Conservation (phyloP, 1,140 invertebrate species). For the Habropoda laboriosa region DNA sequence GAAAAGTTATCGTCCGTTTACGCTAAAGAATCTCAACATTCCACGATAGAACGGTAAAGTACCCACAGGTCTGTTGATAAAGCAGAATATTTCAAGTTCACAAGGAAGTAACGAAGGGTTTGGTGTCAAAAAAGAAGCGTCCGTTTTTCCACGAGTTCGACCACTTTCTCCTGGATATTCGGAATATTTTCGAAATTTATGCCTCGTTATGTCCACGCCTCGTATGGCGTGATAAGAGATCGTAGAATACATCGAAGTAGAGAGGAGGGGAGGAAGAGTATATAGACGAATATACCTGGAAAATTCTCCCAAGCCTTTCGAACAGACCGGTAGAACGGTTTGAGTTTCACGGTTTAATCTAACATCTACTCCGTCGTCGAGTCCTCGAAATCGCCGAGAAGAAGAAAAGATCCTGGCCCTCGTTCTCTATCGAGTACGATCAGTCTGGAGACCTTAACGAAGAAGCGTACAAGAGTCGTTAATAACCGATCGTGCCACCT, state of each 20-base stretch:
- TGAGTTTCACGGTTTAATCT: constrained; percentile 31
- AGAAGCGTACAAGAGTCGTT: constrained; percentile 34
- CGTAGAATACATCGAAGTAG: not conserved
- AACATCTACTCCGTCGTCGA: constrained; percentile 28
- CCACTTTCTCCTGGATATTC: constrained; percentile 24
- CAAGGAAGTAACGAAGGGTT: too few relatives aligned
- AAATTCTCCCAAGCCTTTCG: constrained; percentile 12
- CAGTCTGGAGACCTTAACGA: constrained; percentile 24
- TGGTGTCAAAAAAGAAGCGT: not conserved
- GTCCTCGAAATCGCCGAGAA: constrained; percentile 14
- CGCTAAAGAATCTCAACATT: too few relatives aligned
- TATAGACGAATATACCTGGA: not conserved
- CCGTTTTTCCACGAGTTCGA: not conserved
- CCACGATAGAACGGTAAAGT: too few relatives aligned
- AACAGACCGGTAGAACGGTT: not conserved
- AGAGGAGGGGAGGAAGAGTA: too few relatives aligned
- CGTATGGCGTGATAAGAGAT: constrained; percentile 13
- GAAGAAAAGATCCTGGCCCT: not conserved
- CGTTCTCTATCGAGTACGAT: constrained; percentile 32
- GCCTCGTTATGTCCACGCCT: not conserved
- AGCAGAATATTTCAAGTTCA: too few relatives aligned
- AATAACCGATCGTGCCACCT: constrained; percentile 52
- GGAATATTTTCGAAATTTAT: constrained; percentile 35
- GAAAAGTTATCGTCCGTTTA: too few relatives aligned
- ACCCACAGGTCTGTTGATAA: too few relatives aligned